Conservation (phyloP, 2,113 vertebrate species). For the Strix uralensis region DNA sequence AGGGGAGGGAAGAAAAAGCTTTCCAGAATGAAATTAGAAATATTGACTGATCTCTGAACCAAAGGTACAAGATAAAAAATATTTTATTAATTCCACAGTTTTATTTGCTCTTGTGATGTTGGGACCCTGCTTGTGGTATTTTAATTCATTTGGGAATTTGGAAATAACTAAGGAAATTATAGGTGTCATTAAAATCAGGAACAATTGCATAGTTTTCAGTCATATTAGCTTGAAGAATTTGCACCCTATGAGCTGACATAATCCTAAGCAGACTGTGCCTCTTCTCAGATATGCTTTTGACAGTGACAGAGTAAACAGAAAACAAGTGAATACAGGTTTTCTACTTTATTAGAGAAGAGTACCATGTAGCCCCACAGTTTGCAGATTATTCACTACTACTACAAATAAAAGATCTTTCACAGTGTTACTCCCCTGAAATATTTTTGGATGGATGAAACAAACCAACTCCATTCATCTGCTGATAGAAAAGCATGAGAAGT, state of each 20-base stretch:
- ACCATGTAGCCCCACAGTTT: constrained; percentile 22
- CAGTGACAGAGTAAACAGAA: constrained; percentile 45
- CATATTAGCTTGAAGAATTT: constrained; percentile 26
- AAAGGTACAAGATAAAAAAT: neutral
- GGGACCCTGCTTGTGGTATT: neutral
- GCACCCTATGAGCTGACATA: neutral
- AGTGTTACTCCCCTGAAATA: constrained; percentile 32
- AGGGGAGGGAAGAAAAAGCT: neutral
- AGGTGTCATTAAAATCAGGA: constrained; percentile 34
- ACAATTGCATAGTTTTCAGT: constrained; percentile 33
- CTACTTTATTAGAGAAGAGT: constrained; percentile 46
- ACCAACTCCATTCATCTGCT: constrained; percentile 22
- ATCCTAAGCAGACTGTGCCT: constrained; percentile 32
- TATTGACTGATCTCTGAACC: neutral
- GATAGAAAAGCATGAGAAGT: neutral
- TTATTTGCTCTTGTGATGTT: neutral
- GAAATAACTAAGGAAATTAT: neutral
- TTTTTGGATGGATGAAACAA: constrained; percentile 47
- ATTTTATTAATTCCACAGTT: neutral
- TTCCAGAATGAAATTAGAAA: neutral
- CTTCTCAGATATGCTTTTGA: constrained; percentile 57
- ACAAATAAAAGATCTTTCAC: constrained; percentile 61
- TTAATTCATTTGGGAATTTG: neutral
- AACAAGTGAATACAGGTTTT: constrained; percentile 37
- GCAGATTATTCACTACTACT: constrained; percentile 47